phyloP scores from a whole-genome alignment of 2,113 vertebrate genomes.

The Pangasianodon gigas region DNA sequence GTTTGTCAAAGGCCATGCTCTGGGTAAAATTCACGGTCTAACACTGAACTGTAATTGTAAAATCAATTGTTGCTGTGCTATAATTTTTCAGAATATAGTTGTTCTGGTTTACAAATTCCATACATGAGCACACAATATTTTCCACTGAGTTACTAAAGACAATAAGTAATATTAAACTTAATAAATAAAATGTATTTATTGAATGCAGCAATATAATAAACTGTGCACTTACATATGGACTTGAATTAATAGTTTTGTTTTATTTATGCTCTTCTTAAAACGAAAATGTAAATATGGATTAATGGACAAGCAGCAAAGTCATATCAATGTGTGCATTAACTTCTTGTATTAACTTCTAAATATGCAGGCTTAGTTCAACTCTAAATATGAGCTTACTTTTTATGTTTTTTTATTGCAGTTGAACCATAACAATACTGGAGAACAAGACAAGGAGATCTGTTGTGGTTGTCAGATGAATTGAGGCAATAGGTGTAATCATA shows the following conservation, averaged over 20 bases:
- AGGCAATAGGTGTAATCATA: conserved; percentile 6
- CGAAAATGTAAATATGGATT: neutral
- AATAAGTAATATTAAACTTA: neutral
- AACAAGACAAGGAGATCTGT: neutral
- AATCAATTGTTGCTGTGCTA: neutral
- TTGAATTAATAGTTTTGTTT: neutral
- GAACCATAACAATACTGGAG: neutral
- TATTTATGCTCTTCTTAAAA: neutral
- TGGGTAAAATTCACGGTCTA: neutral
- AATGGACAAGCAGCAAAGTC: neutral
- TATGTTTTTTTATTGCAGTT: neutral
- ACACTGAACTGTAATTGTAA: neutral
- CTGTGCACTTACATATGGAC: neutral
- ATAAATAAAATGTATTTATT: neutral
- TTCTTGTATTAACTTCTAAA: neutral
- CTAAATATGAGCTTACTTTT: neutral
- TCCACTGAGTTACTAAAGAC: neutral
- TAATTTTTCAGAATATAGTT: too few species aligned
- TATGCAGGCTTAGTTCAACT: neutral
- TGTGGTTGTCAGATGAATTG: neutral
- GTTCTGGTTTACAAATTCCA: neutral
- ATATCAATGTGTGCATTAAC: neutral
- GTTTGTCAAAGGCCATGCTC: neutral
- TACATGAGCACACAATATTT: neutral
- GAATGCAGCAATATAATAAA: neutral